Conservation (phyloP, 2,888 invertebrate genomes). For the Agrochola circellaris region DNA sequence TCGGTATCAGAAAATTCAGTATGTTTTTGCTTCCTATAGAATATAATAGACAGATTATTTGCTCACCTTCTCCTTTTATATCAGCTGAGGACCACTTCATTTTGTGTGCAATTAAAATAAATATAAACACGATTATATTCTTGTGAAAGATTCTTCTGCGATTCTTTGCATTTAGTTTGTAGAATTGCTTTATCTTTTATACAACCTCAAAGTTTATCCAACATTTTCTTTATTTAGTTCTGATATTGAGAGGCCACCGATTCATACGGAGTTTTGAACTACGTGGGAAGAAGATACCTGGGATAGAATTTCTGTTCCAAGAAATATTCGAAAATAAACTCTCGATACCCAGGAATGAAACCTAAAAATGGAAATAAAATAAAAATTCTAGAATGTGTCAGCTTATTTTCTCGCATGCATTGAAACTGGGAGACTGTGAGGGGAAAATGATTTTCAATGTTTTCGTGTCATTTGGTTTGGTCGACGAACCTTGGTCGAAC, state of each 20-base stretch:
- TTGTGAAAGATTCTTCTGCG: background rate
- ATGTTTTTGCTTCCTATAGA: background rate
- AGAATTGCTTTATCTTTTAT: conserved; percentile 20
- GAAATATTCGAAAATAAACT: conserved; percentile 47
- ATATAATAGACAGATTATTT: background rate
- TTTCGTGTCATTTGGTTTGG: conserved; percentile 44
- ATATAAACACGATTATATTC: background rate
- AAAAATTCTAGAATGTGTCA: conserved; percentile 49
- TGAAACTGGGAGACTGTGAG: conserved; percentile 33
- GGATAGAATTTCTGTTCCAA: conserved; percentile 30
- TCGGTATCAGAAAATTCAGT: background rate
- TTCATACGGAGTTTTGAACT: conserved; percentile 36
- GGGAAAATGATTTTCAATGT: conserved; percentile 45
- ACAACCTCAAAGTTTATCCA: conserved; percentile 28
- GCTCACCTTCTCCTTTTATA: background rate
- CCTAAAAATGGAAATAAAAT: conserved; percentile 49
- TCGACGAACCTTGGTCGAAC: conserved; percentile 31
- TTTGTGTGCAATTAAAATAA: background rate
- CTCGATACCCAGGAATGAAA: conserved; percentile 22
- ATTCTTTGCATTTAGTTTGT: conserved; percentile 9
- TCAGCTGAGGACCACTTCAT: background rate
- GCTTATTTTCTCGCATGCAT: conserved; percentile 45
- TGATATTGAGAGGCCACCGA: conserved; percentile 19
- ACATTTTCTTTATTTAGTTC: conserved; percentile 35
- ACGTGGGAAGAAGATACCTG: conserved; percentile 15